Evolutionary conservation across 1,140 invertebrate genomes (phyloP), one percentile per base, ranked within the genome.

Genomic region (Heliconius eleuchia): DNA sequence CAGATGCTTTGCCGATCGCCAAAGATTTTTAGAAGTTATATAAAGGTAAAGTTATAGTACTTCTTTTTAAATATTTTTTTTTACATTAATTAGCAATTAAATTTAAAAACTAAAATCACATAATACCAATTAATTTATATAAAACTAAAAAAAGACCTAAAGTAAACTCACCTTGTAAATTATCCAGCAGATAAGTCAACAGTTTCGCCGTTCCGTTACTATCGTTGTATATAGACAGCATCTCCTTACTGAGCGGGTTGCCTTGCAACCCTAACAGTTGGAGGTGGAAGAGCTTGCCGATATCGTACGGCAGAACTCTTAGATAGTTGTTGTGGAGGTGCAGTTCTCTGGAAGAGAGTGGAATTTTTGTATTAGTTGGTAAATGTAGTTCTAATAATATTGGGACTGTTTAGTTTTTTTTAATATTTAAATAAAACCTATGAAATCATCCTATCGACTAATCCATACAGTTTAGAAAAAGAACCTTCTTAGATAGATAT

Each of bases 251-350:
- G 70, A 99, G 95, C 72, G 99, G 99, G 96, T 99, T 99, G 18
- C 98, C 98, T 88, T 98, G 97, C 84, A 99, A 95, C 84, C 98
- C 98, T 87, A 98, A 94, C 88, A 98, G 95, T 95, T 99, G 97
- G 83, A 99, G 96, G 95, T 99, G 98, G 95, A 99, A 99, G 82
- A 99, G 96, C 95, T 99, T 99, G 83, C 99, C 99, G 86, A 99
- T 96, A 95, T 99, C 99, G 94, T 98, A 99, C 3, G 99, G 99
- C 87, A 99, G 95, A 82, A 97, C 96, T 73, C 99, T 96, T 82
- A 99, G 95, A 89, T 97, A 97, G 95, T 99, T 99, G 95, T 99
- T 97, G 94, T 98, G 98, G 76, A 99, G 95, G 86, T 98, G 96
- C 83, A 99, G 96, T 95, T 99, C 99, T 95, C 98, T 98, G 95